Percentiles rank a stretch among this genome's conserved stretches.
Evolutionary conservation across 92 coral and sea anemone genomes (phyloP).

Genomic region (Phenganax stokvisi): DNA sequence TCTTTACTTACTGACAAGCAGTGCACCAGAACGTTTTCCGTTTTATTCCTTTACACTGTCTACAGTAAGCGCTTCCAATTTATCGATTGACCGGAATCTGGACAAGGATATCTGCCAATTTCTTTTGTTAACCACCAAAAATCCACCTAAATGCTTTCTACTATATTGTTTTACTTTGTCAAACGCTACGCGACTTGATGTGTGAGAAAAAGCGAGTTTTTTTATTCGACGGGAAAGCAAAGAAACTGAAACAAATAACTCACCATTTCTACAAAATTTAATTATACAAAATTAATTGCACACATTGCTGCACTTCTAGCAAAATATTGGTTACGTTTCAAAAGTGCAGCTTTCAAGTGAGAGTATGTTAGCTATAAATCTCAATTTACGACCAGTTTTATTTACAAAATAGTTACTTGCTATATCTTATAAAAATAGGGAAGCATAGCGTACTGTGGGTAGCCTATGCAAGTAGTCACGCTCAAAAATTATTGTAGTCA

Average conservation of each 20-base stretch:
- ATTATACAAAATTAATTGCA: background rate
- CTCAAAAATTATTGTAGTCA: too few relatives aligned
- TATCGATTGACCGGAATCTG: background rate
- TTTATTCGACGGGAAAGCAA: background rate
- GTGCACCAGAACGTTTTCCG: background rate
- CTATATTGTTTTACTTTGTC: background rate
- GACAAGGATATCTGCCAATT: background rate
- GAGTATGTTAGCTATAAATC: background rate
- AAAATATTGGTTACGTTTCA: background rate
- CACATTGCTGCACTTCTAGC: background rate
- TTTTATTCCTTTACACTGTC: background rate
- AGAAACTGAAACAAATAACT: background rate
- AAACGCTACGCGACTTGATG: background rate
- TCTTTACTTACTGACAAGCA: background rate
- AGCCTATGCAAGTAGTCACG: too few relatives aligned
- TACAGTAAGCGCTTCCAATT: background rate
- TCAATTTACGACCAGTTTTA: background rate
- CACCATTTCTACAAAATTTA: background rate
- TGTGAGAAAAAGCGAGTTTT: background rate
- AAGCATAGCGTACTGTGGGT: too few relatives aligned
- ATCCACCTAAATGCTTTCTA: background rate
- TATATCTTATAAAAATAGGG: too few relatives aligned
- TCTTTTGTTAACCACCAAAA: background rate
- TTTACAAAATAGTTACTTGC: background rate
- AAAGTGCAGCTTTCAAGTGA: background rate